phyloP scores from a whole-genome alignment of 1,140 invertebrate genomes.

The Ips typographus region DNA sequence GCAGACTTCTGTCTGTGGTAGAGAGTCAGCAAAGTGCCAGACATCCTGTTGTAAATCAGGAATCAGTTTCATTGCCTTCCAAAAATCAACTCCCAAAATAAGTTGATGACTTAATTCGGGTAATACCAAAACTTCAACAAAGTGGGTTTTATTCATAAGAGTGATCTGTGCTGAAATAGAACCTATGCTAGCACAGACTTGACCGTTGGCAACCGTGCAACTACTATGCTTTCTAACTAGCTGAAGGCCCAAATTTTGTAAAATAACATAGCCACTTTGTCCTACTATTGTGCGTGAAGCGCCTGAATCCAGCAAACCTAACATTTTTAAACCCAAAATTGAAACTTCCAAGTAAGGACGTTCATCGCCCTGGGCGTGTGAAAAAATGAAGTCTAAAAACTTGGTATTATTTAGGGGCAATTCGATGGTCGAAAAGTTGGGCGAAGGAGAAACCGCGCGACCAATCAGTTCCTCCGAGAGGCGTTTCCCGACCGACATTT shows the following conservation, averaged over 20 bases:
- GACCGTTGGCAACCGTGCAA: constrained; percentile 33
- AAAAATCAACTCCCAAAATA: background rate
- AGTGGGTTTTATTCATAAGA: constrained; percentile 40
- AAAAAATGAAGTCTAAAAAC: too few species aligned
- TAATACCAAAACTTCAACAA: constrained; percentile 49
- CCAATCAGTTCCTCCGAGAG: too few species aligned
- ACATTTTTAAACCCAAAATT: too few species aligned
- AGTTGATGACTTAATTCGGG: constrained; percentile 42
- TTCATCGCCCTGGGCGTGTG: too few species aligned
- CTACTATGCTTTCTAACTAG: constrained; percentile 11
- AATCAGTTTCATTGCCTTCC: background rate
- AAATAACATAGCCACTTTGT: too few species aligned
- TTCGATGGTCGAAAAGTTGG: too few species aligned
- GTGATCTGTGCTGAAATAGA: constrained; percentile 40
- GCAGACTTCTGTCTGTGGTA: constrained; percentile 3
- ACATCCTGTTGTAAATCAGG: constrained; percentile 1
- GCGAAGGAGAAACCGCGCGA: too few species aligned
- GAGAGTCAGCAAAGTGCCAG: constrained; percentile 4
- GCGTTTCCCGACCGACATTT: background rate
- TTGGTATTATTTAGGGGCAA: too few species aligned
- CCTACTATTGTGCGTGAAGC: too few species aligned
- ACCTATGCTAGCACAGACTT: constrained; percentile 35
- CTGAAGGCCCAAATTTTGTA: too few species aligned
- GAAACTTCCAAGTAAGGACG: too few species aligned
- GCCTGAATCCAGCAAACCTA: too few species aligned